These are phyloP conservation scores for Teleogryllus occipitalis DNA, from an alignment of 1,140 invertebrate species.

Conservation along the genomic window DNA sequence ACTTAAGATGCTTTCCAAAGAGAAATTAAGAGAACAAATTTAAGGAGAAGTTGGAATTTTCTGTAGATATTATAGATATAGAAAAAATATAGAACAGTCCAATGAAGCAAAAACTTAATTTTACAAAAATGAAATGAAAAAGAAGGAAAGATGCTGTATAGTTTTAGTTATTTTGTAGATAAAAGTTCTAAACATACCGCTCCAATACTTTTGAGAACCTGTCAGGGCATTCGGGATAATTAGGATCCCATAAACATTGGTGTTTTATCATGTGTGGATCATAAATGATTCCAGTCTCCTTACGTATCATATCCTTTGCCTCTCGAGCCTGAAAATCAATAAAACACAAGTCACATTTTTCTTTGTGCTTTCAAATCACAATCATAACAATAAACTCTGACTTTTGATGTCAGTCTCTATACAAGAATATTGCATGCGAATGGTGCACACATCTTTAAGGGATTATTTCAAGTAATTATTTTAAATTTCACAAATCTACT, in stretches of 20 bases:
- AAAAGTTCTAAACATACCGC: conserved; percentile 38
- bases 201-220: conserved; percentile 61
- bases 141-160: neutral
- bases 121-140: neutral
- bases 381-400: neutral
- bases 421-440: neutral
- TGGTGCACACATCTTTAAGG: neutral
- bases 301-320: conserved; percentile 45
- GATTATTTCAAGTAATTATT: neutral
- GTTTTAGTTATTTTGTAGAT: neutral
- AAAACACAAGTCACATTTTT: conserved; percentile 7
- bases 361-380: neutral
- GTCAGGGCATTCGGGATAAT: conserved; percentile 74
- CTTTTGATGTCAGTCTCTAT: neutral
- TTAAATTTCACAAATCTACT: neutral
- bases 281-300: conserved; percentile 67
- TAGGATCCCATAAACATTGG: conserved; percentile 70
- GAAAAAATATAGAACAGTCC: neutral
- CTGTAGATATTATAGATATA: neutral
- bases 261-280: conserved; percentile 71
- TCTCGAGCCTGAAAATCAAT: conserved; percentile 49
- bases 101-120: neutral
- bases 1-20: neutral
- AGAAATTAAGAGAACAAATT: neutral
- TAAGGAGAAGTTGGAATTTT: neutral